Percentiles rank a stretch among this genome's conserved stretches.
Evolutionary conservation across 2,113 vertebrate genomes (phyloP).

Genomic region (Zapus hudsonius): DNA sequence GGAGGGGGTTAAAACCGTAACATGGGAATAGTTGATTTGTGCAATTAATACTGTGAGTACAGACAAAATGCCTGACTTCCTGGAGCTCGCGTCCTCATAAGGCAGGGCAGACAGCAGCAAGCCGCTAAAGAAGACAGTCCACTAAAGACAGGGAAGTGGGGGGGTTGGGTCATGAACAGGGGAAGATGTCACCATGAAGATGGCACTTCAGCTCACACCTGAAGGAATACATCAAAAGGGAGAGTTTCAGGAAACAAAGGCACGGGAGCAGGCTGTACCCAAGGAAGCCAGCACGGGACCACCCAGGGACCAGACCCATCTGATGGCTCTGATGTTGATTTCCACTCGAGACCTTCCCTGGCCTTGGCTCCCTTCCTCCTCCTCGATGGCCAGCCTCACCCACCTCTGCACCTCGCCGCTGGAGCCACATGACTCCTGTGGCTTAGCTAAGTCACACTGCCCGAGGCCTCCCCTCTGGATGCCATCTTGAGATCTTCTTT

Average conservation of each 20-base stretch:
- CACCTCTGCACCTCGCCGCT: rapidly evolving
- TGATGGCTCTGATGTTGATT: background rate
- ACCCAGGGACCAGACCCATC: background rate
- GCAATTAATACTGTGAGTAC: background rate
- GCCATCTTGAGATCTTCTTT: background rate
- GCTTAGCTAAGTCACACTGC: background rate
- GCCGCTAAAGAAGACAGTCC: background rate
- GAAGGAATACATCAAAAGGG: background rate
- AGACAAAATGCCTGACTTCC: background rate
- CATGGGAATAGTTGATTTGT: background rate
- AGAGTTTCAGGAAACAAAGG: background rate
- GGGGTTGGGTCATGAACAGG: background rate
- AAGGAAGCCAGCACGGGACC: background rate
- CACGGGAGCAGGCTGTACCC: rapidly evolving
- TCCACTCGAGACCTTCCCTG: background rate
- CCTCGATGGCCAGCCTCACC: rapidly evolving
- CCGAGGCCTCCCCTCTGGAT: background rate
- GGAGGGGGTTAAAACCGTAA: background rate
- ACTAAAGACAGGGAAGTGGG: background rate
- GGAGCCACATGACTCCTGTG: rapidly evolving
- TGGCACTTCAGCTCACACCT: background rate
- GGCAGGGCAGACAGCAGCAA: background rate
- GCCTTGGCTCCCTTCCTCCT: background rate
- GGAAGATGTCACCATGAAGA: background rate
- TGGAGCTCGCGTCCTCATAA: background rate